Evolutionary conservation across 2,113 vertebrate genomes (phyloP).

Genomic region (Ochotona curzoniae): DNA sequence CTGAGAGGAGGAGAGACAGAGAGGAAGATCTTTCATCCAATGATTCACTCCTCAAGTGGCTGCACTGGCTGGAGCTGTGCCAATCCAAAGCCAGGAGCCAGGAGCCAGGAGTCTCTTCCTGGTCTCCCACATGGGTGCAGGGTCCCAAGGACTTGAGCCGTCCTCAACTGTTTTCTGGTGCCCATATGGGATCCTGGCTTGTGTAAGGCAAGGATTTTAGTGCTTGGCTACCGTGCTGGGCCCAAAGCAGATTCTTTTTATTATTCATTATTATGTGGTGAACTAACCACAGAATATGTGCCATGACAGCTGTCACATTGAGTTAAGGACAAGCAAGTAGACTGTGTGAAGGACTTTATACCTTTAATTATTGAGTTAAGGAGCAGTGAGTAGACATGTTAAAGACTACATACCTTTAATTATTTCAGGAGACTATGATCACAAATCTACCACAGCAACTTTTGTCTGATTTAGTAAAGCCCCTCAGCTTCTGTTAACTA

Average conservation of each 20-base stretch:
- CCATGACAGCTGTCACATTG: not conserved
- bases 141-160: too few species aligned
- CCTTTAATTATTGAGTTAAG: not conserved
- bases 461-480: not conserved
- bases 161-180: too few species aligned
- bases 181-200: too few species aligned
- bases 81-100: too few species aligned
- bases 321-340: not conserved
- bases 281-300: not conserved
- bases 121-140: too few species aligned
- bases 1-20: too few species aligned
- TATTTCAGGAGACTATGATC: not conserved
- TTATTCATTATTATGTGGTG: not conserved
- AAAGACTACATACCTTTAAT: not conserved
- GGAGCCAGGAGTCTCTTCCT: too few species aligned
- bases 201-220: too few species aligned
- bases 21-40: too few species aligned
- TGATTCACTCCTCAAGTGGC: too few species aligned
- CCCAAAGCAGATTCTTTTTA: not conserved
- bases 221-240: too few species aligned
- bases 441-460: not conserved
- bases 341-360: not conserved
- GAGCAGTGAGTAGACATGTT: not conserved
- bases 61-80: too few species aligned
- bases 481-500: not conserved